Percentiles rank a stretch among this genome's conserved stretches.
Conservation (phyloP, 2,797 vertebrate genomes). For the Halcyon chelicuti region DNA sequence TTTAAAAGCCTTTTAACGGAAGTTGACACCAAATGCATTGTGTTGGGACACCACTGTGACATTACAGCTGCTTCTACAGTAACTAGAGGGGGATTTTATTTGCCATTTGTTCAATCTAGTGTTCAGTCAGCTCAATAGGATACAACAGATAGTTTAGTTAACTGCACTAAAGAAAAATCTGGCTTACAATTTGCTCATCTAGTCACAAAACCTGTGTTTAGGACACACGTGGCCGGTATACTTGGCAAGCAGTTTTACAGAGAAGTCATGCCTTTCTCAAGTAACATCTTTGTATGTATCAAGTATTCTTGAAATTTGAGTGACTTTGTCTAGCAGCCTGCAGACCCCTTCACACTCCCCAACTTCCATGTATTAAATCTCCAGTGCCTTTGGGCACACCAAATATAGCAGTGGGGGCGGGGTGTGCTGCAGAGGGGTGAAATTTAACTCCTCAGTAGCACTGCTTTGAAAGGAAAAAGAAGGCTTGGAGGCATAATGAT, state of each 20-base stretch:
- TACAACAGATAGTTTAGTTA: not conserved
- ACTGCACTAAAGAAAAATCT: not conserved
- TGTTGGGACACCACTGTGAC: not conserved
- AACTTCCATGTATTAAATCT: slow-evolving; percentile 66
- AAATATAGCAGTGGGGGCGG: slow-evolving; percentile 40
- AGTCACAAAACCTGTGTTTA: not conserved
- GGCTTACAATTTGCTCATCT: not conserved
- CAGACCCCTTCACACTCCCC: slow-evolving; percentile 69
- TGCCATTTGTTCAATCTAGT: not conserved
- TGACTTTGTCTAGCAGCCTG: slow-evolving; percentile 70
- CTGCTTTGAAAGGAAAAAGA: not conserved
- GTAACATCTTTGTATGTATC: slow-evolving; percentile 64
- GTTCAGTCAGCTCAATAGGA: not conserved
- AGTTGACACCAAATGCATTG: not conserved
- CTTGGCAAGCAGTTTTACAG: not conserved
- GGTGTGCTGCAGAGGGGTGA: slow-evolving; percentile 12
- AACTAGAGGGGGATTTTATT: not conserved
- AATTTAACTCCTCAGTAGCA: slow-evolving; percentile 41
- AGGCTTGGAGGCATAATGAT: not conserved
- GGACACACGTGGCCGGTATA: not conserved
- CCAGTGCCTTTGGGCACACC: slow-evolving; percentile 65
- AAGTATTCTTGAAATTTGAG: slow-evolving; percentile 70
- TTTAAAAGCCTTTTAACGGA: not conserved
- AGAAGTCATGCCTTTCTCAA: slow-evolving; percentile 56
- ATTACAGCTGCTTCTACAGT: not conserved